Base-by-base conservation (phyloP, 2,888 invertebrate genomes). In the Pseudanteris insignis region DNA sequence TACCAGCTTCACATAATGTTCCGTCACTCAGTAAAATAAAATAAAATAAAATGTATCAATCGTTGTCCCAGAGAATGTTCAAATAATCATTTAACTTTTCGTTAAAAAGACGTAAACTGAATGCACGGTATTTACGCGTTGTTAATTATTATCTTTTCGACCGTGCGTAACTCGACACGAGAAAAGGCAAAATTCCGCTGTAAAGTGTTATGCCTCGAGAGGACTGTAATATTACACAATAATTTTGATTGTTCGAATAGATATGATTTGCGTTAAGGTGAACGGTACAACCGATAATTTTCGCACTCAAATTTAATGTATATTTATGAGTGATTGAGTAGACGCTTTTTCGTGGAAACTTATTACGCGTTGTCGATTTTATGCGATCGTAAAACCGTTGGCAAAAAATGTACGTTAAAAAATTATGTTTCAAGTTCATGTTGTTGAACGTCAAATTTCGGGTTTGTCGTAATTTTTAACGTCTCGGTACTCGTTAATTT, bases 311-410 rank as follows among this genome's bases (percentile, higher is more conserved):
- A 29, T 37, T 6, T 26, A 8, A 24, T 12, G 13, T 21, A 40
- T 48, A 41, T 57, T 46, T 47, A 40, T 48, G 32, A 57, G 24
- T 18, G 47, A 25, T 46, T 24, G 44, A 21, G 12, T 9, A 21
- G 14, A 29, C 33, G 15, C 41, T 47, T 47, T 47, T 57, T 57
- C 36, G 33, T 30, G 48, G 40, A 48, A 48, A 48, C 18, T 34
- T 29, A 57, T 57, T 57, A 57, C 24, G 13, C 12, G n/a, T 26
- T 26, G 44, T 13, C 40, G 11, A 38, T 41, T 55, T 55, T 55
- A 55, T 55, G 29, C 14, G 40, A 38, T 33, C 54, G 28, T 54
- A 46, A 54, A 54, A 18, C n/a, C n/a, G n/a, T n/a, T 15, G 25
- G 10, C 44, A 29, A 47, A 55, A 47, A 55, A 34, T 40, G 32